phyloP scores from a whole-genome alignment of 2,113 vertebrate species.

The Melanerpes aurifrons region DNA sequence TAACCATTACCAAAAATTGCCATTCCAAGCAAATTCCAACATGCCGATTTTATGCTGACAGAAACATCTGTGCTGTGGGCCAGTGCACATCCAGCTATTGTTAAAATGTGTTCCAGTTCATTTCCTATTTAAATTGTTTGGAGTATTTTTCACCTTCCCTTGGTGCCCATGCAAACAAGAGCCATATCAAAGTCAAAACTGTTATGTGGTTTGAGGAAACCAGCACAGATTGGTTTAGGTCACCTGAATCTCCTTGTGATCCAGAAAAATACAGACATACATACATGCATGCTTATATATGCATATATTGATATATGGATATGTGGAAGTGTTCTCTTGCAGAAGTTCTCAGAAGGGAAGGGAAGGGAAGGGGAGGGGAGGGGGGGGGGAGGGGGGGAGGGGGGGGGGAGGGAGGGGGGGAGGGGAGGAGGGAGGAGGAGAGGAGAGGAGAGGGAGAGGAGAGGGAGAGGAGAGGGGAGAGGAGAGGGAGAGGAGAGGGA shows the following conservation, averaged over 20 bases:
- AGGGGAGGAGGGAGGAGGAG: too few species aligned
- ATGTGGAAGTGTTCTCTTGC: background rate
- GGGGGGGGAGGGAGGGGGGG: too few species aligned
- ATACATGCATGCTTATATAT: background rate
- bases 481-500: too few species aligned
- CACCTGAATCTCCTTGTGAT: background rate
- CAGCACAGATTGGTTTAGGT: background rate
- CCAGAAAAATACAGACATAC: background rate
- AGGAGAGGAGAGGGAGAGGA: too few species aligned
- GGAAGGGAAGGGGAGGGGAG: too few species aligned
- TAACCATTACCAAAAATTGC: conserved; percentile 1
- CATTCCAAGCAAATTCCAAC: conserved; percentile 5
- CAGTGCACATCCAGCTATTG: background rate
- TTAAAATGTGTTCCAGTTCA: background rate
- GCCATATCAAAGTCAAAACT: background rate
- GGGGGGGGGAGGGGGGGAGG: too few species aligned
- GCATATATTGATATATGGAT: background rate
- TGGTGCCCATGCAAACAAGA: background rate
- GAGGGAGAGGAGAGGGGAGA: too few species aligned
- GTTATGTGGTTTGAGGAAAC: background rate
- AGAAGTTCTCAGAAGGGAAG: background rate
- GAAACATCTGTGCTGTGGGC: background rate
- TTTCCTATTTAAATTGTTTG: background rate
- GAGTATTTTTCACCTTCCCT: background rate
- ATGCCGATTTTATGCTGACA: background rate